Evolutionary conservation across 2,113 vertebrate genomes (phyloP).

Genomic region (Nipponia nippon): DNA sequence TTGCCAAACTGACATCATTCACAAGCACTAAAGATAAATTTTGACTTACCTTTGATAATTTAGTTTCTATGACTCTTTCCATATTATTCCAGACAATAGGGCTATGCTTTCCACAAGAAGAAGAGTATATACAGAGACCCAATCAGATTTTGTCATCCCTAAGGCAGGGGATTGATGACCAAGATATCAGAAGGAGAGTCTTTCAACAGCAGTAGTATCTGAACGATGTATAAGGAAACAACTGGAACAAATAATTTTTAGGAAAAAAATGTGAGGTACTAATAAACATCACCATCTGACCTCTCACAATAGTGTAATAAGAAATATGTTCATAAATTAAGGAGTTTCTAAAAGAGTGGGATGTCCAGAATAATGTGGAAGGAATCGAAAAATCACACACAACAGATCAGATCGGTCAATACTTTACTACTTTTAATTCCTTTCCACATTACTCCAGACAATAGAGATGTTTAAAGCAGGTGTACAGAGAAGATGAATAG

Average conservation of each 20-base stretch:
- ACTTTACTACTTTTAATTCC: slow-evolving; percentile 42
- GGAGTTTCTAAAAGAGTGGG: slow-evolving; percentile 27
- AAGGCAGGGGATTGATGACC: slow-evolving; percentile 66
- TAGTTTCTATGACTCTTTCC: slow-evolving; percentile 80
- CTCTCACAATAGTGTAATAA: slow-evolving; percentile 66
- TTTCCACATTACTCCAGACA: slow-evolving; percentile 71
- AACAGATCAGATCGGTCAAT: neutral
- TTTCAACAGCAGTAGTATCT: slow-evolving; percentile 70
- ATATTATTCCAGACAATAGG: slow-evolving; percentile 81
- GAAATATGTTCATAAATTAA: slow-evolving; percentile 54
- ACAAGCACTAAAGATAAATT: slow-evolving; percentile 65
- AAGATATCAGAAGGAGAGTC: slow-evolving; percentile 68
- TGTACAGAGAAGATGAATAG: slow-evolving; percentile 3
- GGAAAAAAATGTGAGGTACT: slow-evolving; percentile 70
- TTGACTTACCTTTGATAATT: slow-evolving; percentile 67
- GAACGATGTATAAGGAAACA: slow-evolving; percentile 70
- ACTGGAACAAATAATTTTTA: slow-evolving; percentile 73
- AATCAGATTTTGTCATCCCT: slow-evolving; percentile 72
- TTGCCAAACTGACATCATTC: slow-evolving; percentile 7
- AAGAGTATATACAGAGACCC: slow-evolving; percentile 65
- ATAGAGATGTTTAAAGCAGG: slow-evolving; percentile 54
- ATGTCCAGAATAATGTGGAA: slow-evolving; percentile 70
- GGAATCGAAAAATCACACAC: slow-evolving; percentile 49
- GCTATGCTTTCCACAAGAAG: slow-evolving; percentile 69
- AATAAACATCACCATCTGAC: slow-evolving; percentile 68